Evolutionary conservation across 2,797 vertebrate species (phyloP).

Genomic region (Labroides dimidiatus): DNA sequence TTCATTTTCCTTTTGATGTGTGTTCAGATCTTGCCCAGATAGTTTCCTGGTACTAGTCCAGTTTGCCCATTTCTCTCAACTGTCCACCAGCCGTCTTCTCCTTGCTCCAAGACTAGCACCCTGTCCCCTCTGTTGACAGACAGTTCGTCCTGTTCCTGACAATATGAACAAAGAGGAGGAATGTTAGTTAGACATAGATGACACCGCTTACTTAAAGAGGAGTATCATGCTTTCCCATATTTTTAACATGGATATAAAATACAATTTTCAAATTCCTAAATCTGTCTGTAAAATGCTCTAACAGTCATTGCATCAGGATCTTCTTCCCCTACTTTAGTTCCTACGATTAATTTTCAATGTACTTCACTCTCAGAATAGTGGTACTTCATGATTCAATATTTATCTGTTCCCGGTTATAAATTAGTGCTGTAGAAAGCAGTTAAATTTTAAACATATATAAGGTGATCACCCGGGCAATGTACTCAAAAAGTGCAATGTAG

Average conservation of each 20-base stretch:
- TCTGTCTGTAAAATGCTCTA: too few relatives aligned
- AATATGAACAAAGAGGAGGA: slow-evolving; percentile 9
- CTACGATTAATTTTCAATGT: neutral
- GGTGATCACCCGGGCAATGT: slow-evolving; percentile 85
- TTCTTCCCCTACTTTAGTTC: too few relatives aligned
- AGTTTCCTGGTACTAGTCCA: slow-evolving; percentile 93
- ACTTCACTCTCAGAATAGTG: neutral
- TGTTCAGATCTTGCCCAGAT: slow-evolving; percentile 83
- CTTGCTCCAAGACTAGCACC: slow-evolving; percentile 84
- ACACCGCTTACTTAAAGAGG: too few relatives aligned
- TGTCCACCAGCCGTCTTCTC: slow-evolving; percentile 93
- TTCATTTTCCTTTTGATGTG: neutral
- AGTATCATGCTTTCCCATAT: too few relatives aligned
- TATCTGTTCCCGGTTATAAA: neutral
- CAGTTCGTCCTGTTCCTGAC: slow-evolving; percentile 89
- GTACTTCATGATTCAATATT: neutral
- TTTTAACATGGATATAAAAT: too few relatives aligned
- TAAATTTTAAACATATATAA: neutral
- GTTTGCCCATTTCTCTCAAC: slow-evolving; percentile 82
- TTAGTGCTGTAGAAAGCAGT: slow-evolving; percentile 6
- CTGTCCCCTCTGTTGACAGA: slow-evolving; percentile 88
- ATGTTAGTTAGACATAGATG: neutral
- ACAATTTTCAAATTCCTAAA: too few relatives aligned
- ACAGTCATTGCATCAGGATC: too few relatives aligned
- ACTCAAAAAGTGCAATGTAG: slow-evolving; percentile 88